A percentile compares a stretch with the other conserved stretches of the same genome.
phyloP scores from a whole-genome alignment of 2,797 vertebrate genomes.

The Pelobates cultripes region DNA sequence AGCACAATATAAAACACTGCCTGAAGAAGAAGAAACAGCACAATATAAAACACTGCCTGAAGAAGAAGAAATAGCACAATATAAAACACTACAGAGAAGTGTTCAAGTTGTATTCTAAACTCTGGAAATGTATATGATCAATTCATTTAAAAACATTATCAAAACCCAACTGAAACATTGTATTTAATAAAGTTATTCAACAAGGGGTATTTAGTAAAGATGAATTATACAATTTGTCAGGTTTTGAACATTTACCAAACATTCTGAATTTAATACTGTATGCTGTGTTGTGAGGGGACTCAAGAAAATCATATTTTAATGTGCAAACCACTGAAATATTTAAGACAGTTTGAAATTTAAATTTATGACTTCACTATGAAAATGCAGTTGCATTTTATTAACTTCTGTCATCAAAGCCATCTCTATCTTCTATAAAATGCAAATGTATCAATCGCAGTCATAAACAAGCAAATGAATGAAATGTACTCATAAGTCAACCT shows the following conservation, averaged over 20 bases:
- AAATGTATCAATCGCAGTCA: conserved; percentile 25
- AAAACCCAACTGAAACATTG: too few relatives aligned
- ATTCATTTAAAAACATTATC: too few relatives aligned
- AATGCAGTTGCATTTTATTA: conserved; percentile 41
- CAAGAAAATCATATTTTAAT: conserved; percentile 33
- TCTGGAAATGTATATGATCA: too few relatives aligned
- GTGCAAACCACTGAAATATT: conserved; percentile 44
- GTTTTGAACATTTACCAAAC: conserved; percentile 5
- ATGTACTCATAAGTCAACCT: conserved; percentile 27
- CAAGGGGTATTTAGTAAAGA: not conserved
- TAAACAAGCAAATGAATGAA: conserved; percentile 39
- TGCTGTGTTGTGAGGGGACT: conserved; percentile 8
- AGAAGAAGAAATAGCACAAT: too few relatives aligned
- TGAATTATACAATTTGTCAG: conserved; percentile 17
- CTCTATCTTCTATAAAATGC: conserved; percentile 35
- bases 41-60: too few relatives aligned
- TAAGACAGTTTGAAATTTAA: conserved; percentile 36
- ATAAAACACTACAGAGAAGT: too few relatives aligned
- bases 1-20: too few relatives aligned
- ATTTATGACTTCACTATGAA: conserved; percentile 45
- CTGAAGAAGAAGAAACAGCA: too few relatives aligned
- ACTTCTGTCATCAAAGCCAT: conserved; percentile 39
- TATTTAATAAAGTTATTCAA: not conserved
- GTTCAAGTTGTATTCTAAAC: too few relatives aligned
- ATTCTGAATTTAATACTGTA: conserved; percentile 9